Base-by-base conservation (phyloP, 1,140 invertebrate genomes). In the Sweltsa coloradensis region DNA sequence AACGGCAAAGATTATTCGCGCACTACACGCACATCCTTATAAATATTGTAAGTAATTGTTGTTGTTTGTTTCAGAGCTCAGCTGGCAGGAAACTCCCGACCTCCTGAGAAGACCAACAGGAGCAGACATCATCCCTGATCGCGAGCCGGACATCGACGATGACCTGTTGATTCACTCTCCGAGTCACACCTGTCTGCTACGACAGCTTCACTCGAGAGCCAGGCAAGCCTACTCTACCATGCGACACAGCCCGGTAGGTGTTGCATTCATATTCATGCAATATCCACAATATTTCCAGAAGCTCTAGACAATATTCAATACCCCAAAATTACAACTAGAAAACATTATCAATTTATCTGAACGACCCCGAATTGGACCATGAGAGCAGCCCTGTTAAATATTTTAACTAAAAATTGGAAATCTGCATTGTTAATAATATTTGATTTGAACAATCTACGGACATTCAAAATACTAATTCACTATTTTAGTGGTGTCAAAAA, bases 21-120 rank as follows among this genome's bases (percentile, higher is more conserved):
- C 14, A 13, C 14, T 40, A 40, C n/a, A 16, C 11, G 9, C 9
- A 11, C 7, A 16, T 40, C 7, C n/a, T 40, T 9, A 40, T 14
- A n/a, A 40, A n/a, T n/a, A 11, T n/a, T n/a, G n/a, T n/a, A n/a
- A n/a, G n/a, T n/a, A 6, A 50, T 41, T 23, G 23, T 53, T 34
- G 27, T 23, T 11, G 22, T 11, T 3, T 25, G 19, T 25, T 29
- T 23, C 24, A 53, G 52, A 55, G 24, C 41, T 56, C 25, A 57
- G 45, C 43, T 24, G 43, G 9, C 26, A 13, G 26, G 55, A 59
- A 43, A 60, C 54, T n/a, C 59, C 55, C 40, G 57, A 58, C 53
- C 49, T 60, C 16, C 50, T 56, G 29, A 45, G 54, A n/a, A 41
- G 55, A 27, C 55, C 53, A 24, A 50, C 54, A 21, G 52, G 55